Evolutionary conservation across 35 echinoderm and acorn worm species (phyloP), one percentile per base, ranked within the genome.

Genomic region (Chiridota heheva): DNA sequence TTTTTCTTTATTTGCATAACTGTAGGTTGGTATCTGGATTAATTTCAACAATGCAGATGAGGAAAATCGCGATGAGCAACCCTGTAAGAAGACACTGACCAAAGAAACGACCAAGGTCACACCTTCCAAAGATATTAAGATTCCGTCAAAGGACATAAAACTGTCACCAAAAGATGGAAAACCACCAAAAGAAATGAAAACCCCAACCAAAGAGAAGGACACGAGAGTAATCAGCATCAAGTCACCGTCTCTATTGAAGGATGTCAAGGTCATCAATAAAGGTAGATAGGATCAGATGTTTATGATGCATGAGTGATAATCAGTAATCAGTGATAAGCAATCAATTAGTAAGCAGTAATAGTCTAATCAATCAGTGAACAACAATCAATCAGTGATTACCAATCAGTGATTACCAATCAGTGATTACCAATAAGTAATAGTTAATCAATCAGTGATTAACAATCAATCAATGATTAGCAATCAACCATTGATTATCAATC

Each of bases 1-100:
- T n/a, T n/a, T n/a, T n/a, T n/a, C n/a, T n/a, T n/a, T n/a, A n/a
- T n/a, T n/a, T n/a, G n/a, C n/a, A n/a, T n/a, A n/a, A n/a, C n/a
- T n/a, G n/a, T n/a, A n/a, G n/a, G 73, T 93, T 44, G 90, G 90
- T 39, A 73, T 93, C 17, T 93, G 90, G 90, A 82, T 93, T 16
- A 93, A 93, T 29, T 72, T 93, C 43, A 76, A 64, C 32, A 69
- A 84, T 30, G 72, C n/a, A n/a, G 55, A 75, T 16, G 12, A 20
- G 2, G 58, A 80, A 40, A 38, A 63, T n/a, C 18, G 5, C 25
- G 76, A n/a, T n/a, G n/a, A 62, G 41, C 59, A 86, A 76, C 43
- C 63, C 7, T n/a, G n/a, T n/a, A n/a, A n/a, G 20, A 61, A 26
- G 15, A 28, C 45, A 30, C 25, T 32, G 5, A 58, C 24, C 45